These are phyloP conservation scores for Amazona guildingii DNA, from an alignment of 2,113 vertebrate genomes.

Conservation along the genomic window DNA sequence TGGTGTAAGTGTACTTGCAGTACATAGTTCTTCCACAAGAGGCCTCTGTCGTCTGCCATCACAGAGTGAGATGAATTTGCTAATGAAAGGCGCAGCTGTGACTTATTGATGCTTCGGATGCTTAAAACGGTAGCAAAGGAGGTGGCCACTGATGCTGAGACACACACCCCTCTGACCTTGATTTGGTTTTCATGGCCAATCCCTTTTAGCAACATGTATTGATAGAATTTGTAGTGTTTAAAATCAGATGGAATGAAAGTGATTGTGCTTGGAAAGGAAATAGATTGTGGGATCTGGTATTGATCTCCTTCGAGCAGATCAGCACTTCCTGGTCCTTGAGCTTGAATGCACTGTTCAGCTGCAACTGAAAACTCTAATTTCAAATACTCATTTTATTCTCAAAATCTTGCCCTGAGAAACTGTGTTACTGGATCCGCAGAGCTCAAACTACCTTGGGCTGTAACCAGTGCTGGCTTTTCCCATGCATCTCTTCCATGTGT, in stretches of 20 bases:
- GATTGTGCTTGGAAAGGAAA: background rate
- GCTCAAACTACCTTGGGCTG: background rate
- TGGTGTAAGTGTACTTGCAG: background rate
- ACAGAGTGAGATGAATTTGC: background rate
- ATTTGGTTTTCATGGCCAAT: background rate
- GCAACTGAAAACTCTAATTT: background rate
- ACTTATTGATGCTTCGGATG: background rate
- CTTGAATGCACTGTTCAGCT: background rate
- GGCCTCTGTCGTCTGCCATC: background rate
- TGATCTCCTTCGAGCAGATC: background rate
- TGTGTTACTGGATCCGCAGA: background rate
- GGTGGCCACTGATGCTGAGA: background rate
- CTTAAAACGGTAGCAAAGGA: background rate
- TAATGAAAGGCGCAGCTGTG: rapidly evolving
- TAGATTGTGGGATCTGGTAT: background rate
- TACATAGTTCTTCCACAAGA: background rate
- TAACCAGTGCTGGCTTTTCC: background rate
- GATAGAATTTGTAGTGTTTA: background rate
- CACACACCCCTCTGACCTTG: background rate
- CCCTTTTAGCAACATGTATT: background rate
- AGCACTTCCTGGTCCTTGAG: background rate
- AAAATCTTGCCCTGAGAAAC: background rate
- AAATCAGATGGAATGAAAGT: background rate
- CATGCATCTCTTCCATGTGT: rapidly evolving
- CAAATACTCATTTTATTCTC: background rate